Conservation (phyloP, 2,888 invertebrate genomes). For the Blera fallax region DNA sequence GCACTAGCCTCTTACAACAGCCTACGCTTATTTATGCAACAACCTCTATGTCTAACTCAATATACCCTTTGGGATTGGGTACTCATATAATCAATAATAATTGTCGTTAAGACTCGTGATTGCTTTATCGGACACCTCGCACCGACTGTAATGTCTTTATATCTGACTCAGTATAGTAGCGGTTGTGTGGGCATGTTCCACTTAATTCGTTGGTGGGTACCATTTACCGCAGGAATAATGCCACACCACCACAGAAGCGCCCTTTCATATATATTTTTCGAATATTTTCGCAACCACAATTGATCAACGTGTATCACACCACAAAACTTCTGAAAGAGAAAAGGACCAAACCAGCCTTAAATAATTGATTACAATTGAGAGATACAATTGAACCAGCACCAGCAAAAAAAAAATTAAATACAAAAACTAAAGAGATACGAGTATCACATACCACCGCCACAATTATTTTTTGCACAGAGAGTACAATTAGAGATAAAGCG, state of each 20-base stretch:
- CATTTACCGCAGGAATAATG: too few species aligned
- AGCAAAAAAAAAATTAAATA: neutral
- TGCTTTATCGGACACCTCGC: too few species aligned
- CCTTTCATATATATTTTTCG: neutral
- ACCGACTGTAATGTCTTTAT: too few species aligned
- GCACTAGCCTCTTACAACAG: too few species aligned
- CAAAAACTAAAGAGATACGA: neutral
- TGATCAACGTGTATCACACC: conserved; percentile 24
- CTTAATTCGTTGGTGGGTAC: too few species aligned
- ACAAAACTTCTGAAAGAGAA: conserved; percentile 1
- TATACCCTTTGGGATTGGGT: too few species aligned
- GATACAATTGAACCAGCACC: neutral
- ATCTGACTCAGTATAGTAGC: too few species aligned
- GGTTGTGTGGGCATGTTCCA: too few species aligned
- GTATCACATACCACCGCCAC: neutral
- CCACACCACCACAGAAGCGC: neutral
- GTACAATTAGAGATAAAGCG: conserved; percentile 17
- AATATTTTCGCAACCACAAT: conserved; percentile 35
- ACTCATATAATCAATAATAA: too few species aligned
- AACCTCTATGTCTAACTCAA: too few species aligned
- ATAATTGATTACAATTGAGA: conserved; percentile 18
- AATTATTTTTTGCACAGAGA: neutral
- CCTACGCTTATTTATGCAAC: too few species aligned
- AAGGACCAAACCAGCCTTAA: conserved; percentile 22
- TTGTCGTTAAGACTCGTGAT: too few species aligned